Conservation (phyloP, 2,888 invertebrate genomes). For the Eupeodes latifasciatus region DNA sequence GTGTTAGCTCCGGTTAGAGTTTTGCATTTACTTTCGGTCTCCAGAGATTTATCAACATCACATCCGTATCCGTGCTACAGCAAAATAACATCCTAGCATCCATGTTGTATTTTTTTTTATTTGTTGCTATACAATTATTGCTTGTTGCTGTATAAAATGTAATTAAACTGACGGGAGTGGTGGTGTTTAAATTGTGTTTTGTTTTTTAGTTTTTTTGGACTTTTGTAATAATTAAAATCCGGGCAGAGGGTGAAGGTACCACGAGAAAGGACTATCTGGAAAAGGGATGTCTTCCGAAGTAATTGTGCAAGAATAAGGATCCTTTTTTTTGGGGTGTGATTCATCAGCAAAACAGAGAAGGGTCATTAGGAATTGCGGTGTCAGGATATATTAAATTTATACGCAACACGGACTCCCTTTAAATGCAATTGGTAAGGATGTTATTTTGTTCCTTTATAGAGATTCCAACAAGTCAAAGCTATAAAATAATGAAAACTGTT, state of each 20-base stretch:
- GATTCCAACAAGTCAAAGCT: conserved; percentile 24
- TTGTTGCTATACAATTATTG: conserved; percentile 40
- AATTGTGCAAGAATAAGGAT: neutral
- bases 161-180: conserved; percentile 57
- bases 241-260: neutral
- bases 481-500: conserved; percentile 28
- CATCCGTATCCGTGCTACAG: conserved; percentile 55
- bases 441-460: neutral
- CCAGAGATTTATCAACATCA: conserved; percentile 64
- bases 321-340: conserved; percentile 1
- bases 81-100: conserved; percentile 64
- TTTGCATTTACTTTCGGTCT: conserved; percentile 50
- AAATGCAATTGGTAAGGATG: conserved; percentile 28
- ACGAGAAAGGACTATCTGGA: neutral
- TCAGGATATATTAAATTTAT: conserved; percentile 31
- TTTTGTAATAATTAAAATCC: conserved; percentile 27
- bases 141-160: conserved; percentile 66
- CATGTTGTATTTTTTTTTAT: neutral
- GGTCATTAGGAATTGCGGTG: conserved; percentile 20
- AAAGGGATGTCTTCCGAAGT: neutral
- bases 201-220: neutral
- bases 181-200: conserved; percentile 23
- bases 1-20: conserved; percentile 53
- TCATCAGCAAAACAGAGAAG: neutral
- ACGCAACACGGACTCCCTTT: neutral